These are phyloP conservation scores for Pica pica DNA, from an alignment of 2,113 vertebrate species.

Conservation along the genomic window DNA sequence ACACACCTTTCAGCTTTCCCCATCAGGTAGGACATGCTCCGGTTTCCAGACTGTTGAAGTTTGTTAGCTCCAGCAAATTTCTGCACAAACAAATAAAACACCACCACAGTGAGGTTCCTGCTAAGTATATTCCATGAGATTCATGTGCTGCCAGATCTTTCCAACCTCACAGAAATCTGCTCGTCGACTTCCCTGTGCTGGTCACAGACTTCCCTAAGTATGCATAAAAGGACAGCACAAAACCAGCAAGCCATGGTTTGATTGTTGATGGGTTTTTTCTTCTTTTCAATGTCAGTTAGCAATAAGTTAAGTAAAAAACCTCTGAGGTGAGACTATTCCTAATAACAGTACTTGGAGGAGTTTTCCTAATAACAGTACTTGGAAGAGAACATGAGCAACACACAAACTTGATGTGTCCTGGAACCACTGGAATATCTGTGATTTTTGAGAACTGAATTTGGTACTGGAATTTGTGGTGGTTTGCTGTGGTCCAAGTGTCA, in stretches of 20 bases:
- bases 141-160: background rate
- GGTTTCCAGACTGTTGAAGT: constrained; percentile 73
- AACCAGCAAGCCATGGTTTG: background rate
- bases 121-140: background rate
- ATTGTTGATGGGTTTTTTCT: background rate
- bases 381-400: background rate
- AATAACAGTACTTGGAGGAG: background rate
- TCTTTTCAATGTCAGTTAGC: background rate
- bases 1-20: constrained; percentile 85
- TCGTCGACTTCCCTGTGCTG: background rate
- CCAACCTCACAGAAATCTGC: background rate
- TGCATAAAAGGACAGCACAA: background rate
- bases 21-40: constrained; percentile 86
- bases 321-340: background rate
- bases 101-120: background rate
- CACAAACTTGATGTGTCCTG: background rate
- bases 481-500: background rate
- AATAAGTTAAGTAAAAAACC: background rate
- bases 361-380: background rate
- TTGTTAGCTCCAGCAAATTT: constrained; percentile 77
- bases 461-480: background rate
- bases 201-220: background rate
- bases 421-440: background rate
- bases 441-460: background rate
- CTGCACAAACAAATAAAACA: constrained; percentile 53